Percentiles rank a stretch among this genome's conserved stretches.
Conservation (phyloP, 2,113 vertebrate genomes). For the Mobula birostris region DNA sequence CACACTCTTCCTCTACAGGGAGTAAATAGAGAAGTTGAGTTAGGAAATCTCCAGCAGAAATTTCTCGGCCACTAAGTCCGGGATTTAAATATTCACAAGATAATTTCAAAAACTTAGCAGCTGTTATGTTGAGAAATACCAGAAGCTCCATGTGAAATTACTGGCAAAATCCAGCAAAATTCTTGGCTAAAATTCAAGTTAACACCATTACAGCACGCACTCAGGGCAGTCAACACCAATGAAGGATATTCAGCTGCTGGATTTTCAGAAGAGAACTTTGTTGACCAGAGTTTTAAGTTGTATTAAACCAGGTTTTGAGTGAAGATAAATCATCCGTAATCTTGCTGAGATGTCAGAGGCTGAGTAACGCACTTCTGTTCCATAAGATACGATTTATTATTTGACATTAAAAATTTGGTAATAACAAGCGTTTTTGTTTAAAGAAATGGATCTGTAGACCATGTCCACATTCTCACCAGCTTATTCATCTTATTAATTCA, state of each 20-base stretch:
- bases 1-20: too few relatives aligned
- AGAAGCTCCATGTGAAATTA: neutral
- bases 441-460: neutral
- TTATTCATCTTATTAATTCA: neutral
- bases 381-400: neutral
- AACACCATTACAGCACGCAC: neutral
- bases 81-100: too few relatives aligned
- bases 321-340: too few relatives aligned
- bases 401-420: neutral
- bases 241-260: neutral
- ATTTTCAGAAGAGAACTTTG: neutral
- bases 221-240: neutral
- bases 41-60: too few relatives aligned
- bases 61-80: too few relatives aligned
- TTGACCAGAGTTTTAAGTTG: too few relatives aligned
- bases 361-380: too few relatives aligned
- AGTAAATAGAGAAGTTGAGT: too few relatives aligned
- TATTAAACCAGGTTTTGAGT: too few relatives aligned
- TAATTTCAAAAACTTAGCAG: too few relatives aligned
- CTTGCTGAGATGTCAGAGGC: too few relatives aligned
- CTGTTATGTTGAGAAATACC: too few relatives aligned
- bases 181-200: neutral
- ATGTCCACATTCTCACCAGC: neutral
- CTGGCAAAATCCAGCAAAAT: neutral
- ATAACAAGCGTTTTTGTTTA: neutral